phyloP scores from a whole-genome alignment of 2,113 vertebrate species.

The Rhinopomastus cyanomelas region DNA sequence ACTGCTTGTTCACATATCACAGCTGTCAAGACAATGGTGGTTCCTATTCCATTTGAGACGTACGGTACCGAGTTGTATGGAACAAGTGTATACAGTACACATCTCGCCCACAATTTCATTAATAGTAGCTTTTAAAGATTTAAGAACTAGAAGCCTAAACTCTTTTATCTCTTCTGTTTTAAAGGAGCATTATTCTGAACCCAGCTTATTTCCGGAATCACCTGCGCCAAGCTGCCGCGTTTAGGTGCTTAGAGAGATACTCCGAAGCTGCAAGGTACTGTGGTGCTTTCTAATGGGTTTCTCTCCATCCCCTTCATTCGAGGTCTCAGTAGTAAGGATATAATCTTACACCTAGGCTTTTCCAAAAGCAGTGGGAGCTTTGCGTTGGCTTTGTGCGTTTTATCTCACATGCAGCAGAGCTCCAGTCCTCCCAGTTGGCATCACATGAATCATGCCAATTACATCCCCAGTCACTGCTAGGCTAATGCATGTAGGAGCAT shows the following conservation, averaged over 20 bases:
- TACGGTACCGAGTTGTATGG: not conserved
- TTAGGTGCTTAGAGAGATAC: conserved; percentile 76
- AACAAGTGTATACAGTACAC: not conserved
- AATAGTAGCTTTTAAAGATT: conserved; percentile 15
- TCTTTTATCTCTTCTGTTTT: conserved; percentile 49
- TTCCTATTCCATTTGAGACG: not conserved
- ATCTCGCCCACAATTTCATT: not conserved
- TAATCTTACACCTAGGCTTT: not conserved
- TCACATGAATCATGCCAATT: conserved; percentile 1
- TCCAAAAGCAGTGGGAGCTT: conserved; percentile 2
- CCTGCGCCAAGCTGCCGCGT: conserved; percentile 75
- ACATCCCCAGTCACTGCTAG: not conserved
- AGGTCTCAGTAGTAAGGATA: not conserved
- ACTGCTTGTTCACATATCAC: conserved; percentile 46
- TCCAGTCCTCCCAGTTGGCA: not conserved
- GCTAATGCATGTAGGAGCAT: not conserved
- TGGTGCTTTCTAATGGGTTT: not conserved
- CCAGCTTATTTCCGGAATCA: conserved; percentile 79
- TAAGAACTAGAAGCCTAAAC: not conserved
- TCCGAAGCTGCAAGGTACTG: conserved; percentile 79
- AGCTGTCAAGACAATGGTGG: not conserved
- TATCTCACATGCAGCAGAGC: not conserved
- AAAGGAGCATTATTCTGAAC: conserved; percentile 77
- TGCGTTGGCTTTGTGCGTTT: not conserved
- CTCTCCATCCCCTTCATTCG: not conserved